phyloP scores from a whole-genome alignment of 2,888 invertebrate species.

The Pedicia rivosa region DNA sequence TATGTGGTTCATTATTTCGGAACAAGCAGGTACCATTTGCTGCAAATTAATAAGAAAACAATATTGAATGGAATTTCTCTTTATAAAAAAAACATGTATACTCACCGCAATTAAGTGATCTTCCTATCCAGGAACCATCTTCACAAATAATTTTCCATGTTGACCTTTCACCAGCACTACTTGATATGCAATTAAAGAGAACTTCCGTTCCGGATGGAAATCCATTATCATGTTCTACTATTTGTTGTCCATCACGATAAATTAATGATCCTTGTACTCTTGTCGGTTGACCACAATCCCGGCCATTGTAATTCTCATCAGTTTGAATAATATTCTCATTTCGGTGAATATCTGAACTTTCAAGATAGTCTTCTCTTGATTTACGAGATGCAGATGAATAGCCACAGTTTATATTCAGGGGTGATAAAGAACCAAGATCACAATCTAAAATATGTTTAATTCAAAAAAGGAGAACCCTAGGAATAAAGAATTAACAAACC shows the following conservation, averaged over 20 bases:
- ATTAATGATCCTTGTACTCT: conserved; percentile 65
- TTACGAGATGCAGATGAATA: conserved; percentile 24
- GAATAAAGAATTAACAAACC: conserved; percentile 9
- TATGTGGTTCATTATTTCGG: conserved; percentile 59
- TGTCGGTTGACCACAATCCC: conserved; percentile 26
- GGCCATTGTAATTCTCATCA: conserved; percentile 16
- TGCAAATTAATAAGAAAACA: conserved; percentile 9
- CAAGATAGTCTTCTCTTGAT: conserved; percentile 23
- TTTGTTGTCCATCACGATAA: conserved; percentile 51
- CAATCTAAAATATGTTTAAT: conserved; percentile 19
- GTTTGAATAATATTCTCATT: conserved; percentile 10
- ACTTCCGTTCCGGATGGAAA: conserved; percentile 73
- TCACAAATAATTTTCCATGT: conserved; percentile 77
- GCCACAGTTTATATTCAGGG: conserved; percentile 23
- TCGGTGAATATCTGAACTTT: conserved; percentile 13
- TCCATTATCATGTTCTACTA: conserved; percentile 46
- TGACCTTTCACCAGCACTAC: conserved; percentile 63
- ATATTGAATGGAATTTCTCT: background rate
- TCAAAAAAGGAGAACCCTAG: background rate
- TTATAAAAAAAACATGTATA: conserved; percentile 8
- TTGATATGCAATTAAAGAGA: conserved; percentile 67
- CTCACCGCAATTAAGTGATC: conserved; percentile 63
- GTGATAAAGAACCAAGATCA: conserved; percentile 23
- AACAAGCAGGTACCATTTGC: conserved; percentile 62
- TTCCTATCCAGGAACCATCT: conserved; percentile 71